Evolutionary conservation across 2,113 vertebrate species (phyloP).

Genomic region (Pleuronectes platessa): DNA sequence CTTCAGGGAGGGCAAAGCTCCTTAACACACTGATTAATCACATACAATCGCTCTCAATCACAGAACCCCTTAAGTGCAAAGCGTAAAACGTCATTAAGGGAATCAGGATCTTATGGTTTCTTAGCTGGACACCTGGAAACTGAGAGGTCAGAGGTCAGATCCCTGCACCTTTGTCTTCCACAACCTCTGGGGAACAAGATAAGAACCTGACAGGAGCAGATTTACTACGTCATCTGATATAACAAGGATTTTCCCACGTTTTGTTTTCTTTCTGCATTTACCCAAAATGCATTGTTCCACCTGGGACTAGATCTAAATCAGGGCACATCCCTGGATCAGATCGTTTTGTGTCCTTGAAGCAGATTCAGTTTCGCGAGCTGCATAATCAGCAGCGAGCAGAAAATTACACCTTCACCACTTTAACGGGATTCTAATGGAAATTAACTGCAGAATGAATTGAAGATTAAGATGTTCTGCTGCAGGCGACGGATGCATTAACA

Average conservation of each 20-base stretch:
- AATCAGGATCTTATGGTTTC: background rate
- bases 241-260: background rate
- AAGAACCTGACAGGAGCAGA: too few relatives aligned
- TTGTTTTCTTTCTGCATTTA: background rate
- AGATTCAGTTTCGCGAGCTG: background rate
- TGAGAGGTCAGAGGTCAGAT: constrained; percentile 28
- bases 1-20: background rate
- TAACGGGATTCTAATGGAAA: background rate
- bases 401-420: background rate
- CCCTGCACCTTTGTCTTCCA: background rate
- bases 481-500: background rate
- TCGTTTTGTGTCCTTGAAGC: background rate
- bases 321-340: background rate
- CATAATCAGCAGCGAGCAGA: background rate
- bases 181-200: too few relatives aligned
- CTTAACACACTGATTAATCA: constrained; percentile 2
- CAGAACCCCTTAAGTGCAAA: background rate
- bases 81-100: background rate
- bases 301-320: background rate
- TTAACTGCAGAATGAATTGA: constrained; percentile 5
- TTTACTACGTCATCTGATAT: too few relatives aligned
- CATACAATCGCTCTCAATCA: background rate
- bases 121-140: constrained; percentile 1
- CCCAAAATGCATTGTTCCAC: background rate
- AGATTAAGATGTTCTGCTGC: constrained; percentile 9